Evolutionary conservation across 2,797 vertebrate species (phyloP), one percentile per base, ranked within the genome.

Genomic region (Sebastes kiyomatsui): DNA sequence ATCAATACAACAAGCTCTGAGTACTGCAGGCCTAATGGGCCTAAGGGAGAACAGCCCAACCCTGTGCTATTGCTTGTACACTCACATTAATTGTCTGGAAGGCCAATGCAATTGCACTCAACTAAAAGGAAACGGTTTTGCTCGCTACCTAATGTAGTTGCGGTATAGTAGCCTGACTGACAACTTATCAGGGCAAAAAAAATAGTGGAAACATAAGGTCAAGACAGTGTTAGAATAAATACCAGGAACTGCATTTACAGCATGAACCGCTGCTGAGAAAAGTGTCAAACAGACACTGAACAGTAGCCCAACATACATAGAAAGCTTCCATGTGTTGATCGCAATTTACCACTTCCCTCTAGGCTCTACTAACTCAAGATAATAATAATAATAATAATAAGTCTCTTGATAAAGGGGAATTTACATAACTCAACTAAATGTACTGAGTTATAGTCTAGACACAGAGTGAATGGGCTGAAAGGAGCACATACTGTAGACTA

Each of bases 11-110:
- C 75, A 35, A 75, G 80, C 83, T 80, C 74, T 81, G 71, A 90
- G 86, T 84, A 84, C 80, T 77, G 89, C 28, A 30, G 46, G 79
- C 52, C 73, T 93, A 94, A 94, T 95, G 94, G 91, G 30, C 67
- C 74, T 52, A 64, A 68, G 79, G 82, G 82, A 84, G 65, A 78
- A 64, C 87, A 68, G 82, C 67, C 81, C n/a, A 22, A 60, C 74
- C 79, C 72, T 8, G 11, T 82, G 77, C 86, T 75, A 42, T 25
- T 56, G 78, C 65, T 78, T 78, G 60, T 42, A 74, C 28, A 59
- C 79, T 87, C 75, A 71, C 86, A 88, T 89, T 90, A 86, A 88
- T 66, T 38, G 83, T 82, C 75, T 90, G 62, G 30, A 72, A 75
- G 62, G 61, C 55, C 58, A 30, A 28, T 65, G 42, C 76, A 62